phyloP scores from a whole-genome alignment of 2,797 vertebrate genomes.

The Dromococcyx pavoninus region DNA sequence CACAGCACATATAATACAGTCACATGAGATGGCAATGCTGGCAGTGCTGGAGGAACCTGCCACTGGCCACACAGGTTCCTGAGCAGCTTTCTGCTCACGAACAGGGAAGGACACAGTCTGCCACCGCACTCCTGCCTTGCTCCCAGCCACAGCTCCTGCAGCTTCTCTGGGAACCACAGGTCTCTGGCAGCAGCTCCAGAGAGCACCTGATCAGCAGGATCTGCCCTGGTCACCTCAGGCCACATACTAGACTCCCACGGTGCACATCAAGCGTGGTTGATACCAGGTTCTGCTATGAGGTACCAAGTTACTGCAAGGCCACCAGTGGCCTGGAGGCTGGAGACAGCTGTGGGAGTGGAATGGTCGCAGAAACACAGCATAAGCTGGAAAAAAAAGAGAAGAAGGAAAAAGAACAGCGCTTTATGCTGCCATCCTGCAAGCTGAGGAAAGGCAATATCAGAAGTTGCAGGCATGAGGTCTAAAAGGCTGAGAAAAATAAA shows the following conservation, averaged over 20 bases:
- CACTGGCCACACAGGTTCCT: background rate
- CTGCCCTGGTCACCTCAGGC: background rate
- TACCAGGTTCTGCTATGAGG: background rate
- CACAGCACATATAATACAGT: background rate
- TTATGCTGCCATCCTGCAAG: background rate
- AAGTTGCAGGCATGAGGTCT: background rate
- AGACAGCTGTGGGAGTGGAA: background rate
- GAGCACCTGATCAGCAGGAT: background rate
- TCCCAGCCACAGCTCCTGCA: background rate
- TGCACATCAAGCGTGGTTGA: accelerated
- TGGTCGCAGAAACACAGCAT: background rate
- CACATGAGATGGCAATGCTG: background rate
- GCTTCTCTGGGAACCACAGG: background rate
- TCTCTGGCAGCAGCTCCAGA: background rate
- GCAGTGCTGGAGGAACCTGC: conserved; percentile 22
- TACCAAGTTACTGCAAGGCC: background rate
- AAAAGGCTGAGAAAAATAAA: background rate
- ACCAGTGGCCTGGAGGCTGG: background rate
- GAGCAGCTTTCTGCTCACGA: background rate
- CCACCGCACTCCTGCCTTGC: accelerated
- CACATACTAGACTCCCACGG: background rate
- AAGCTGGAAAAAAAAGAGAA: background rate
- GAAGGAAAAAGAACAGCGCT: background rate
- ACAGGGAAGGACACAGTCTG: accelerated
- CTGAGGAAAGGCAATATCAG: background rate